Evolutionary conservation across 2,888 invertebrate genomes (phyloP), one percentile per base, ranked within the genome.

Genomic region (Tanypteryx hageni): DNA sequence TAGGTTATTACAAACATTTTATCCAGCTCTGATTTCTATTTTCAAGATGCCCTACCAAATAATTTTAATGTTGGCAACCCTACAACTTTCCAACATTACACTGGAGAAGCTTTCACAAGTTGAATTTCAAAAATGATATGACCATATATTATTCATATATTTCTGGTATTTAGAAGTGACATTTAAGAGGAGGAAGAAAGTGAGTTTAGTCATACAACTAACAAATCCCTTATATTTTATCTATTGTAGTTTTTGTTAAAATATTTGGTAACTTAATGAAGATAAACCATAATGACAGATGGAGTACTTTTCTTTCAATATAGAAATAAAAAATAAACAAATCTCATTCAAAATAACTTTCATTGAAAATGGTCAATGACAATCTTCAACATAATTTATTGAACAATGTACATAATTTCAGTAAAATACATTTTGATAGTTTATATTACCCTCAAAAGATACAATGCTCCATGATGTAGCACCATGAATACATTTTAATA

Each of bases 361-460:
- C 44, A 44, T 18, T 27, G 2, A 76, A 76, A 10, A 22, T 11
- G 13, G 27, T 27, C 76, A 76, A 10, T 76, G 27, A 27, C 27
- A 27, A 76, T 76, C 31, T 59, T 61, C 89, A 44, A 64, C 18
- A 9, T 89, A 89, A 44, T 64, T 89, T 64, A 44, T 64, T 89
- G 22, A 89, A 64, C 89, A 89, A 64, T 89, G 89, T 89, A 89
- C 89, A 89, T 64, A 76, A 76, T 44, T 31, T 64, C 31, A 89
- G 89, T 89, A 64, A 86, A 89, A 61, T 64, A 89, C 61, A 89
- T 64, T 61, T n/a, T 44, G 76, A 76, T 76, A 76, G 76, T 76
- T 76, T 44, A 31, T 31, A 61, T 64, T 64, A 16, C 61, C 64
- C 64, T 68, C 64, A n/a, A 64, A 89, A 89, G 61, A 44, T 64